Evolutionary conservation across 2,797 vertebrate species (phyloP), one percentile per base, ranked within the genome.

Genomic region (Phrynocephalus guinanensis): DNA sequence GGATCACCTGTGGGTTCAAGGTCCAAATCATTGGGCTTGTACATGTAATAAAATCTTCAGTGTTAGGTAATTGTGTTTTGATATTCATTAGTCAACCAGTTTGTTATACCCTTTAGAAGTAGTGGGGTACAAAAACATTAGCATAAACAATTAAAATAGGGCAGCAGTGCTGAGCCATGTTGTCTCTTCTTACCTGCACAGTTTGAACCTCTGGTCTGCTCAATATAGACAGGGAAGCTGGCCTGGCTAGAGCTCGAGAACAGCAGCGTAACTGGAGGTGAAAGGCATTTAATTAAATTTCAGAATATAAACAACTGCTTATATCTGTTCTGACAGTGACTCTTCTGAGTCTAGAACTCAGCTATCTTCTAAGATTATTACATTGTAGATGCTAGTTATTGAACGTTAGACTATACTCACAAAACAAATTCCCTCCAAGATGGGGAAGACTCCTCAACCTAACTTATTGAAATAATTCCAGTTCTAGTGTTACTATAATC

Each of bases 211-310:
- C 98, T 93, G 98, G 97, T 94, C 96, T 96, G 95, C 94, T 97
- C 91, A 98, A 96, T 89, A 98, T 78, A 71, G 97, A 97, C 91
- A 97, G 95, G 0, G 98, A 97, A 87, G 96, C 94, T 67, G 98
- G 98, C 95, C 98, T 97, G 93, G 97, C 96, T 85, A 99, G 96
- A 94, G 97, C 95, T 95, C 98, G 96, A 96, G 97, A 97, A 93
- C 98, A 98, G 91, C 97, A 98, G 63, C 98, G 98, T 91, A 99
- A 92, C 98, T 99, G 89, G 11, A 9, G 86, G 50, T 93, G 83
- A 93, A 10, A 94, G 38, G 89, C 5, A 83, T 15, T 83, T 28
- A 44, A 16, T 26, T 70, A 70, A 80, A 24, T 48, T 76, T 82
- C 24, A 73, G 48, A 75, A 68, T 50, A 73, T 15, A 67, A 63